Base-by-base conservation (phyloP, 2,888 invertebrate species). In the Drosophila paranaensis region DNA sequence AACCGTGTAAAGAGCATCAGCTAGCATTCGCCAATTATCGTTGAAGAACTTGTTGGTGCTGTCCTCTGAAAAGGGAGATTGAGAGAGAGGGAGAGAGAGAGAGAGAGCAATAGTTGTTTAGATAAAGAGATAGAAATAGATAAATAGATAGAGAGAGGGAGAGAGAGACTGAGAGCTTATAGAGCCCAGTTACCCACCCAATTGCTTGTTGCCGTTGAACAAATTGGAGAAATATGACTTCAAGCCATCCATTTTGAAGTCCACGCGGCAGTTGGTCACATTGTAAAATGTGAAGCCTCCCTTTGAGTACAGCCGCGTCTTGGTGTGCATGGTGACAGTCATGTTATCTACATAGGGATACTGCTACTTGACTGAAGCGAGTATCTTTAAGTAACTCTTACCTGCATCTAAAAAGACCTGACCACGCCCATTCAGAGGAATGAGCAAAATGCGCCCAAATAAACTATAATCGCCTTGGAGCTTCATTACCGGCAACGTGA, bases 11-110 rank as follows among this genome's bases (percentile, higher is more conserved):
- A 96, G 91, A 3, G 96, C 95, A 90, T 96, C 96, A 0, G 95
- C 95, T 2, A 96, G 94, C 82, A 95, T 95, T 54, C 95, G 93
- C 96, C 96, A 96, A 88, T 96, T 96, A 56, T 95, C 95, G 90
- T 96, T 96, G 74, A 96, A 93, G 90, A 96, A 96, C 33, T 95
- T 94, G 87, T 96, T 96, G 3, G 96, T 96, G 82, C 95, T 95
- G 75, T 96, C 96, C 95, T 96, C 96, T 96, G 93, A 56, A 93
- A 64, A 6, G 2, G 9, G 33, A 33, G 33, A 33, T 6, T 30
- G 30, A 5, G n/a, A 16, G 11, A 48, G 5, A 16, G 48, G 2
- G 4, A 48, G 4, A 46, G 0, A 46, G 25, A 14, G 46, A 46
- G 8, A 8, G 45, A 8, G 9, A 46, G 1, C n/a, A n/a, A n/a